Percentiles rank a stretch among this genome's conserved stretches.
Conservation (phyloP, 2,888 invertebrate species). For the Labia minor region DNA sequence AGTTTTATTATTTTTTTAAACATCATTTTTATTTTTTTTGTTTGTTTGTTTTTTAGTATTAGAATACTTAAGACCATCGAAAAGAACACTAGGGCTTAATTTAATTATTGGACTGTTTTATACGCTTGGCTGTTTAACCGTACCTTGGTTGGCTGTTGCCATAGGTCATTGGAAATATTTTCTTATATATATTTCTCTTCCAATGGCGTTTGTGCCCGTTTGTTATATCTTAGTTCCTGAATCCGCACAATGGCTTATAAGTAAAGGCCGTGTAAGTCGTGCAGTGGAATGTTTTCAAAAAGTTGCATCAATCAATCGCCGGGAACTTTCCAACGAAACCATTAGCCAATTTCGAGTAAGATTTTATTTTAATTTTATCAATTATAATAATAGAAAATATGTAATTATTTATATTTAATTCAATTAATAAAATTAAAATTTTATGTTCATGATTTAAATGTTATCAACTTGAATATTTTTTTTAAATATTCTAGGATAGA, state of each 20-base stretch:
- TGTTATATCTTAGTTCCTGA: constrained; percentile 37
- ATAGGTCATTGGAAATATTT: constrained; percentile 42
- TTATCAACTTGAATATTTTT: too few species aligned
- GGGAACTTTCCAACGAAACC: constrained; percentile 35
- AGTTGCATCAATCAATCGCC: constrained; percentile 44
- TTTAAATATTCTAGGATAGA: too few species aligned
- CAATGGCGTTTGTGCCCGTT: constrained; percentile 21
- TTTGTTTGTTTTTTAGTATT: constrained; percentile 38
- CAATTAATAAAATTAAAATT: too few species aligned
- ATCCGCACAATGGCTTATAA: constrained; percentile 49
- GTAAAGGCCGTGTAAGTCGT: constrained; percentile 41
- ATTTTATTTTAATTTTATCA: too few species aligned
- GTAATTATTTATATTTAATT: too few species aligned
- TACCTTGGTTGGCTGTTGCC: constrained; percentile 42
- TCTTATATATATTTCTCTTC: constrained; percentile 38
- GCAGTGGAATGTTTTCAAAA: constrained; percentile 41
- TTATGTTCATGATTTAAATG: too few species aligned
- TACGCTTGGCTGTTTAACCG: constrained; percentile 43
- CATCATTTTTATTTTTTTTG: constrained; percentile 20
- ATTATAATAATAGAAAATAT: too few species aligned
- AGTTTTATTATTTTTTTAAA: too few species aligned
- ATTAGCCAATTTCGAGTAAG: constrained; percentile 36
- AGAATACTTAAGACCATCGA: constrained; percentile 47
- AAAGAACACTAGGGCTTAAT: constrained; percentile 46
- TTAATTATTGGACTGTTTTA: constrained; percentile 49